Conservation (phyloP, 1,140 invertebrate species). For the Drosophila parvula region DNA sequence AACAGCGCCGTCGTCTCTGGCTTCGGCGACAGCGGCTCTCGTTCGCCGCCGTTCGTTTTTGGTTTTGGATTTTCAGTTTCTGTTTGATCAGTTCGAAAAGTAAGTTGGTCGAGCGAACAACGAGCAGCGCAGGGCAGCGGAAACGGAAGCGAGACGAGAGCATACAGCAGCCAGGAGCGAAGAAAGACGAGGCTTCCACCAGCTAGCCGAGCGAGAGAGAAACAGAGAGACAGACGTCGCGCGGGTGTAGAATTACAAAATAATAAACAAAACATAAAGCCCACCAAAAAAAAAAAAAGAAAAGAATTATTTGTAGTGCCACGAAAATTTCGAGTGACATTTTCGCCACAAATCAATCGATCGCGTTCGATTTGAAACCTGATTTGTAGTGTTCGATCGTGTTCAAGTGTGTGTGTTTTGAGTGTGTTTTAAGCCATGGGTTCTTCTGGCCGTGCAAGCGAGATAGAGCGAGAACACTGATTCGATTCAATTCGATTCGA, state of each 20-base stretch:
- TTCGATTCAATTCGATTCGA: constrained; percentile 44
- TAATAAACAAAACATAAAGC: constrained; percentile 19
- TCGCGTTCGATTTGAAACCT: constrained; percentile 55
- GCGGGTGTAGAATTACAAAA: constrained; percentile 48
- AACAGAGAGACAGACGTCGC: constrained; percentile 25
- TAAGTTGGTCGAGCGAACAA: constrained; percentile 68
- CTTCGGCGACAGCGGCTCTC: constrained; percentile 27
- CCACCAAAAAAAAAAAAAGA: constrained; percentile 2
- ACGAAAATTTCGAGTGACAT: constrained; percentile 53
- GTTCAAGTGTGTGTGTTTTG: constrained; percentile 33
- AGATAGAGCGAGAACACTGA: constrained; percentile 40
- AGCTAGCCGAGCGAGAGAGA: neutral
- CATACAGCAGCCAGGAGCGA: constrained; percentile 31
- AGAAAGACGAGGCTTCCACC: constrained; percentile 30
- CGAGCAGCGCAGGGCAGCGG: constrained; percentile 12
- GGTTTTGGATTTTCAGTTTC: constrained; percentile 49
- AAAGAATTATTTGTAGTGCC: constrained; percentile 8
- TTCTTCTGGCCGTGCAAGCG: constrained; percentile 49
- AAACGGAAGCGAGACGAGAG: constrained; percentile 22
- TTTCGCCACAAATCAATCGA: constrained; percentile 50
- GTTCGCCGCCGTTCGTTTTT: constrained; percentile 51
- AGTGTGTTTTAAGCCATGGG: constrained; percentile 54
- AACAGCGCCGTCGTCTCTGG: constrained; percentile 17
- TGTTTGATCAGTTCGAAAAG: constrained; percentile 80
- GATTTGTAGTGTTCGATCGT: constrained; percentile 49